These are phyloP conservation scores for Phalacrocorax aristotelis DNA, from an alignment of 2,113 vertebrate genomes.

Conservation along the genomic window DNA sequence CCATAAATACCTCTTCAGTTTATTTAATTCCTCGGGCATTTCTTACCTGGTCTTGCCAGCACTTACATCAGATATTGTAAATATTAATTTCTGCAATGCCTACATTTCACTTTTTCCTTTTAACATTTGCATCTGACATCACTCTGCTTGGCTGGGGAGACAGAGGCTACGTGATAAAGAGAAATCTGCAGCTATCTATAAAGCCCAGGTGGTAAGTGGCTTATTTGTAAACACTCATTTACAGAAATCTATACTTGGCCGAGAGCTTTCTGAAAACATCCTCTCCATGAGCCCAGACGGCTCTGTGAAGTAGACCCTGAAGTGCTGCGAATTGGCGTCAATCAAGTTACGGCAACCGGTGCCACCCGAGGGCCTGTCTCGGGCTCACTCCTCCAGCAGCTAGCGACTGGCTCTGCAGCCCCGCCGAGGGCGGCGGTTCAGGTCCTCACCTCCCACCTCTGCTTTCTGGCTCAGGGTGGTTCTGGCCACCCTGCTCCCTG, in stretches of 20 bases:
- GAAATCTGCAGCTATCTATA: neutral
- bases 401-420: neutral
- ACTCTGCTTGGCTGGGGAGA: neutral
- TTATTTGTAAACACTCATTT: neutral
- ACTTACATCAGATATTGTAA: neutral
- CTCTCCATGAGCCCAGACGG: neutral
- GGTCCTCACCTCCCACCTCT: neutral
- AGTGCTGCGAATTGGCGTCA: neutral
- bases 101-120: neutral
- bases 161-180: neutral
- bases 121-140: neutral
- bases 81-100: neutral
- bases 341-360: rapidly evolving
- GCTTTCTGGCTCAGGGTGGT: neutral
- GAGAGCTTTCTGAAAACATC: neutral
- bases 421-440: neutral
- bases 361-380: neutral
- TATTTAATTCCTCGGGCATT: neutral
- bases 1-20: neutral
- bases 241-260: neutral
- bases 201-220: neutral
- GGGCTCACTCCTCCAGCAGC: neutral
- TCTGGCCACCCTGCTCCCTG: neutral
- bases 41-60: neutral
- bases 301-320: neutral